Conservation (phyloP, 2,113 vertebrate species). For the Coryphaenoides rupestris region DNA sequence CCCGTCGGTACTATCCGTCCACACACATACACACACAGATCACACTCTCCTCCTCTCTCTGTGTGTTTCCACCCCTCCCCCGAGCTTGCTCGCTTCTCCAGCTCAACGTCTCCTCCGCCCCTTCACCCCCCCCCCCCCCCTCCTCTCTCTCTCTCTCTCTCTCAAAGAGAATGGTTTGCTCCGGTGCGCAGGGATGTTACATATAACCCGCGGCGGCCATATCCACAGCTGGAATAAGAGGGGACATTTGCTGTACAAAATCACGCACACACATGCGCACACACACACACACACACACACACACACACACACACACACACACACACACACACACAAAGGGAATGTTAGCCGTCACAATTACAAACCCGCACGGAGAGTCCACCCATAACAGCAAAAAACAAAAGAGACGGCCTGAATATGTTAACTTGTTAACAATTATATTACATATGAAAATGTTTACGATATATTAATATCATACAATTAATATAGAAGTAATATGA, state of each 20-base stretch:
- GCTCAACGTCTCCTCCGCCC: conserved; percentile 6
- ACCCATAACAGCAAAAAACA: background rate
- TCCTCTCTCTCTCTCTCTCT: conserved; percentile 26
- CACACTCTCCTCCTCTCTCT: conserved; percentile 7
- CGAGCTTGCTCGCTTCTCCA: conserved; percentile 17
- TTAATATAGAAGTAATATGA: no score
- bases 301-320: background rate
- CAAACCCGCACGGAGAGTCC: background rate
- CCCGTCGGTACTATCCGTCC: conserved; percentile 68
- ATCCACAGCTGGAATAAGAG: conserved; percentile 49
- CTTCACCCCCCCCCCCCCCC: conserved; percentile 58
- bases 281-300: background rate
- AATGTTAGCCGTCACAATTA: no score
- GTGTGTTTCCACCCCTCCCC: conserved; percentile 18
- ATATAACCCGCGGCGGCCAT: conserved; percentile 59
- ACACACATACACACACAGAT: conserved; percentile 35
- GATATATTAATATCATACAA: no score
- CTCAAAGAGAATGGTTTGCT: conserved; percentile 58
- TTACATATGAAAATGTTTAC: no score
- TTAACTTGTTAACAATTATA: background rate
- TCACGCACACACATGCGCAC: background rate
- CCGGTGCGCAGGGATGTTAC: conserved; percentile 58
- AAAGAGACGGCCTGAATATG: background rate
- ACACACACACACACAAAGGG: conserved; percentile 1
- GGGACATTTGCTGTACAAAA: background rate